Base-by-base conservation (phyloP, 53 echinoderm and acorn worm genomes). In the Hippasteria phrygiana region DNA sequence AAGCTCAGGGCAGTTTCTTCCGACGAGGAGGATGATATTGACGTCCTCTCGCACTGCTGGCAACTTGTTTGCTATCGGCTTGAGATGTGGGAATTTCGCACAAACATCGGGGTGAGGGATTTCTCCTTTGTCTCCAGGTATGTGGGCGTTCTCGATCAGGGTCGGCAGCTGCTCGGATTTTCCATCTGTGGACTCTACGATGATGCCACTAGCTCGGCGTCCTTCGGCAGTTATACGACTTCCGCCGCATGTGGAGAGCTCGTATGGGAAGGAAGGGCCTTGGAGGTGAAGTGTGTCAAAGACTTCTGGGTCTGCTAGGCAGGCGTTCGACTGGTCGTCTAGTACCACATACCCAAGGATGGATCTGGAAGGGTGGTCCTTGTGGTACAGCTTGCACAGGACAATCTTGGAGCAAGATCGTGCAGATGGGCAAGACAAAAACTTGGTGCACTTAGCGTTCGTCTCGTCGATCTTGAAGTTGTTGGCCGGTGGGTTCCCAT, bases 91-190 rank as follows among this genome's bases (percentile, higher is more conserved):
- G 45, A 56, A 91, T 0, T 65, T 54, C 40, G 36, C 10, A 28
- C 87, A 91, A 18, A 91, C 10, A 4, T 90, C 90, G 20, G 93
- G 90, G n/a, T 88, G 71, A 28, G 93, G 90, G 18, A 93, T 90
- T 32, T 93, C 90, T 8, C 45, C 75, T 63, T 62, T 78, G 73
- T 87, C 90, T 0, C 82, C 77, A 16, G 88, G 87, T 1, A 93
- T 90, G 59, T 90, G n/a, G 17, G 55, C 43, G 29, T 87, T 87
- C 48, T 90, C 90, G 26, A 90, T 80, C 6, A 90, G 66, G 0
- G 88, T 93, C 20, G 93, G 93, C 37, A 93, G 56, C 27, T 74
- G 40, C 67, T 91, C 91, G 26, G 77, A 71, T 42, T 87, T 51
- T 1, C 91, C 91, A 38, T 43, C 16, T 43, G 70, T 5, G 38